Base-by-base conservation (phyloP, 2,888 invertebrate species). In the Ormyrus thymus region DNA sequence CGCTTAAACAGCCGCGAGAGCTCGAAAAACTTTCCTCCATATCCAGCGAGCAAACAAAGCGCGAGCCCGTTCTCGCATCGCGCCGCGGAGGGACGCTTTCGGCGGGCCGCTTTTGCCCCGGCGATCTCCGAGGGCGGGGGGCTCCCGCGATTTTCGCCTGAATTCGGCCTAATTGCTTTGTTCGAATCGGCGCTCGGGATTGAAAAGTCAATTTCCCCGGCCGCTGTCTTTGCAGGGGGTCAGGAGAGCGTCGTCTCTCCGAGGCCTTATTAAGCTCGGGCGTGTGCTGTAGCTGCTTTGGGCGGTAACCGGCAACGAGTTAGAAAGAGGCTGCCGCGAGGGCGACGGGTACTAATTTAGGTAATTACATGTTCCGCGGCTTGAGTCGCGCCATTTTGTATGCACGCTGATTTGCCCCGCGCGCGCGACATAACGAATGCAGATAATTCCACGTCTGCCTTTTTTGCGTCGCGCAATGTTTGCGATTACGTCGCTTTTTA, bases 141-240 rank as follows among this genome's bases (percentile, higher is more conserved):
- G 62, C 7, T 58, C 75, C 53, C 59, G 59, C 6, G 61, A 89
- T 88, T 89, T 88, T 88, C 83, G 83, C 86, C 86, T 87, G 88
- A 88, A 88, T 89, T 87, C 87, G 87, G 87, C 86, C 88, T 87
- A 87, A 89, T 88, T 88, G 87, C 87, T 87, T 87, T 88, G 84
- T 62, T 51, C 29, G 29, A 29, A 5, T 6, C 5, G 8, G 46
- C 45, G 29, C 11, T 29, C 9, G 7, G 53, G 6, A 55, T 46
- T 43, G 51, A 50, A 29, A 43, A 45, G 66, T 56, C 9, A 56
- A 66, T 15, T 58, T 53, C 45, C 61, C 13, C 53, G 0, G 29
- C 29, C 29, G 7, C 45, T 61, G 8, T 58, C 53, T 66, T 51
- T 55, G 59, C 43, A 55, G 48, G 58, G 29, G 55, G 46, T 45